Base-by-base conservation (phyloP, 2,888 invertebrate genomes). In the Acronicta alni region DNA sequence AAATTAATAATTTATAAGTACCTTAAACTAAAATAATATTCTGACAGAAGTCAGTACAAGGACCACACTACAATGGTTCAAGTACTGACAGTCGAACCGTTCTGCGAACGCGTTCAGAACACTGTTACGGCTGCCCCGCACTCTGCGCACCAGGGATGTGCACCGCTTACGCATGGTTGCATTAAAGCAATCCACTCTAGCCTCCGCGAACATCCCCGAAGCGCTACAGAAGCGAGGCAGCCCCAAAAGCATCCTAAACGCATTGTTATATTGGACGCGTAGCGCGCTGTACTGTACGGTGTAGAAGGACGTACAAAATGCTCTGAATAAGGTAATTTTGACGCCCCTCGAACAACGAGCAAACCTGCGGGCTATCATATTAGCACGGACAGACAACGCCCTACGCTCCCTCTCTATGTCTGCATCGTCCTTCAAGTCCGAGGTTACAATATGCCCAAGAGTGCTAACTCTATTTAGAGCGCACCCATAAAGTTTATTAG, bases 281-380 rank as follows among this genome's bases (percentile, higher is more conserved):
- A 56, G n/a, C 38, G 52, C 35, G 17, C 30, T 53, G 38, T 57
- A 58, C 20, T 37, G n/a, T 23, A 32, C 8, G 8, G 30, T 38
- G 14, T 41, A 51, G 12, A 51, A 42, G 17, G 41, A 41, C n/a
- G 51, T 51, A 41, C 51, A 51, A 51, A 30, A 46, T 15, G 46
- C 45, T n/a, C 45, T 46, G 17, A 55, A 55, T 20, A 55, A 18
- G 12, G 54, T n/a, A 10, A 46, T 32, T 30, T 55, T 55, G 17
- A 57, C 42, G 8, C 15, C 12, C 17, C 12, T 23, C n/a, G 54
- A 46, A 32, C 54, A 57, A 7, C 57, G 57, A 16, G 59, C 62
- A 63, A 61, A 61, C 47, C 58, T 61, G 17, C 57, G 66, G 26
- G 66, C 61, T 18, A 67, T 43, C 55, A 67, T 56, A 42, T 61